Base-by-base conservation (phyloP, 2,797 vertebrate species). In the Gymnocypris eckloni region DNA sequence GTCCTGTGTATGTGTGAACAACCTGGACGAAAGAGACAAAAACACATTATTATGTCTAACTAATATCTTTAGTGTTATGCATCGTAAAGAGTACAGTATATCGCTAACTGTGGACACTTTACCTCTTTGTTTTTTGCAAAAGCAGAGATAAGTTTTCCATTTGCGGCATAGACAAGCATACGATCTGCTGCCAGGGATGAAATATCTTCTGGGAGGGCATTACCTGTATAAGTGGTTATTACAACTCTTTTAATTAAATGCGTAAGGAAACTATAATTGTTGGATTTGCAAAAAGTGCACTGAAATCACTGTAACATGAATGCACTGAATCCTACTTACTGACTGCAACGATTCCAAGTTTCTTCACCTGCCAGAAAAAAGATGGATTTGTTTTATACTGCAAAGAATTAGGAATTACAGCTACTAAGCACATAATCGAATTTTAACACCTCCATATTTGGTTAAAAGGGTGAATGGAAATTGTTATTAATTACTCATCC, bases 111-210 rank as follows among this genome's bases (percentile, higher is more conserved):
- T 41, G 43, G 16, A n/a, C 28, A 37, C 9, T 45, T 90, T 89
- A 93, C 97, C 97, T 98, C 98, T 94, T 97, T 98, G 92, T 97
- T 99, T 86, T 96, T 95, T 78, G 98, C 97, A 89, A 99, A 96
- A 86, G 98, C 96, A 84, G 94, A 94, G 83, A 99, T 92, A 69
- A 94, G 39, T 67, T 91, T 95, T 11, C 97, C 95, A 0, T 95
- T 91, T 0, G 97, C 96, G 3, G 95, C 96, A 87, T 97, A 99
- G 61, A 98, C 96, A 91, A 99, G 89, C 96, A 96, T 97, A 88
- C 96, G 93, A 92, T 99, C 97, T 12, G 97, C 97, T 25, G 96
- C 96, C 92, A 99, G 84, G 87, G 95, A 97, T 6, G 92, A 92
- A 90, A 99, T 98, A 89, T 98, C 96, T 86, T 96, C 95, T 16